These are phyloP conservation scores for Cuniculus paca DNA, from an alignment of 2,797 vertebrate genomes.

Conservation along the genomic window DNA sequence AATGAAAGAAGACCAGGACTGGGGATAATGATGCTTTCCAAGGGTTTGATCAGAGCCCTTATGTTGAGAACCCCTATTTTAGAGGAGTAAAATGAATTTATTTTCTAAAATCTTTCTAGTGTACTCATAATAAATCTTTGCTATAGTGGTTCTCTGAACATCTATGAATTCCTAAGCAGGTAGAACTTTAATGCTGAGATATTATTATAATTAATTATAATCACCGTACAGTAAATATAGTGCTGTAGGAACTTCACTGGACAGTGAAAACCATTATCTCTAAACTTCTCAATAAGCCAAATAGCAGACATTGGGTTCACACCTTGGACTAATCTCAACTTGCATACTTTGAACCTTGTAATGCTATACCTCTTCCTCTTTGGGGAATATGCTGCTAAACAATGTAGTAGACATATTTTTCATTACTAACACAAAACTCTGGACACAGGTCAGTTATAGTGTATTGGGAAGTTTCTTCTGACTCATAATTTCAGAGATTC, in stretches of 20 bases:
- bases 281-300: background rate
- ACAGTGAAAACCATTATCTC: background rate
- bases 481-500: background rate
- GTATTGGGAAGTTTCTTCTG: background rate
- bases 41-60: background rate
- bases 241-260: background rate
- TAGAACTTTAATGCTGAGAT: background rate
- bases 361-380: background rate
- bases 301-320: background rate
- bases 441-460: background rate
- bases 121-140: background rate
- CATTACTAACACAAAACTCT: background rate
- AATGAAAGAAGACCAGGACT: background rate
- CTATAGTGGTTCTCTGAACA: background rate
- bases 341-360: background rate
- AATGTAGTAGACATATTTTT: background rate
- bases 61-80: background rate
- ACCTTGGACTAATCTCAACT: background rate
- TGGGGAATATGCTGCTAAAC: background rate
- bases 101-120: background rate
- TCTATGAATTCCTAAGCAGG: background rate
- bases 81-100: background rate
- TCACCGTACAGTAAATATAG: background rate
- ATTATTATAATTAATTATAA: slow-evolving; percentile 38
- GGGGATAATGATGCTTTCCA: background rate